phyloP scores from a whole-genome alignment of 2,888 invertebrate species.

The Metacarcinus magister region DNA sequence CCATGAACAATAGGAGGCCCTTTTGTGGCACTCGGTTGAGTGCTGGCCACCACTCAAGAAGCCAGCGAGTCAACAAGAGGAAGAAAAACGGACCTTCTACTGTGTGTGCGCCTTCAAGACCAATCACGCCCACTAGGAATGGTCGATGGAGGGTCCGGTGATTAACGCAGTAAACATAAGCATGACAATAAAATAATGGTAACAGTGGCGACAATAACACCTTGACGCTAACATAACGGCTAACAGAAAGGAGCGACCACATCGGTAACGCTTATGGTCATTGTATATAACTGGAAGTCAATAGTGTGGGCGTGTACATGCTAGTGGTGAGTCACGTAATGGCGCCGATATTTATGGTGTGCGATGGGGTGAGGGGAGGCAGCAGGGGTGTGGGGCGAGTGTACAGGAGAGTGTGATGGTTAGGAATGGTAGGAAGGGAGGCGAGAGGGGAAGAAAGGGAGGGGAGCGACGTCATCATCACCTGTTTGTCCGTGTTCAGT shows the following conservation, averaged over 20 bases:
- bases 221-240: background rate
- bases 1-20: background rate
- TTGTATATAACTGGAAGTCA: background rate
- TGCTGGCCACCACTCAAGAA: background rate
- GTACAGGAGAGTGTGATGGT: background rate
- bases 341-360: background rate
- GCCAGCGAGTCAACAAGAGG: background rate
- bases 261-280: background rate
- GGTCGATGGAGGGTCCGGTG: background rate
- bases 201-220: background rate
- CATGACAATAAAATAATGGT: background rate
- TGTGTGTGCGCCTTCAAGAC: background rate
- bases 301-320: background rate
- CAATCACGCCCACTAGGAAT: background rate
- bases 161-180: background rate
- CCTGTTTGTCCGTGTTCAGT: constrained; percentile 22
- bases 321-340: background rate
- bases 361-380: background rate
- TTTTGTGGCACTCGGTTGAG: background rate
- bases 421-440: background rate
- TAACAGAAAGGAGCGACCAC: background rate
- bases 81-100: background rate
- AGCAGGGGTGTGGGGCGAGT: background rate
- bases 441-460: background rate
- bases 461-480: background rate